A percentile compares a stretch with the other conserved stretches of the same genome.
Conservation (phyloP, 2,888 invertebrate genomes). For the Eucera pruinosa region DNA sequence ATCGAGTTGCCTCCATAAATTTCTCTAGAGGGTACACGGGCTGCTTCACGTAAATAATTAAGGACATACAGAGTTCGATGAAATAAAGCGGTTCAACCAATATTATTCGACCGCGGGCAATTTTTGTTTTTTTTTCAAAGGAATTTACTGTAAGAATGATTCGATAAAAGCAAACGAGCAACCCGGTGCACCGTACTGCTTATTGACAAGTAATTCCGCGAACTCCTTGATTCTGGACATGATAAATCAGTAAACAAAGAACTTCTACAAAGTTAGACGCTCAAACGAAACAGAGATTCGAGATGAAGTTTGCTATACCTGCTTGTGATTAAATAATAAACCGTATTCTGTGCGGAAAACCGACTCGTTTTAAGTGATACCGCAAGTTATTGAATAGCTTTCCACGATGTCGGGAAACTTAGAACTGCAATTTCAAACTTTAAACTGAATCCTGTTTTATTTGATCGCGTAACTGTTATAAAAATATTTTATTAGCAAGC, state of each 20-base stretch:
- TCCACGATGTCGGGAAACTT: neutral
- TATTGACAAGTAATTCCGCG: constrained; percentile 44
- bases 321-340: constrained; percentile 47
- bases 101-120: constrained; percentile 61
- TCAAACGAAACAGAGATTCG: constrained; percentile 17
- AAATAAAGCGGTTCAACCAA: constrained; percentile 45
- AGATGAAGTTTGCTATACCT: constrained; percentile 27
- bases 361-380: constrained; percentile 6
- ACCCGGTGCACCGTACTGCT: constrained; percentile 23
- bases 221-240: neutral
- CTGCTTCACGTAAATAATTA: constrained; percentile 57
- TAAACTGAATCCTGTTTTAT: neutral
- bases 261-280: constrained; percentile 19
- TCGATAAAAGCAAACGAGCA: constrained; percentile 13
- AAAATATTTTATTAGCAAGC: neutral
- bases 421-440: neutral
- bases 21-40: constrained; percentile 36
- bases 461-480: neutral
- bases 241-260: constrained; percentile 41
- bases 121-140: constrained; percentile 54
- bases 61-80: constrained; percentile 27
- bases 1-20: constrained; percentile 10
- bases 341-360: constrained; percentile 2
- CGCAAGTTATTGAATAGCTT: neutral
- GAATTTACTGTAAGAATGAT: constrained; percentile 29